Evolutionary conservation across 2,797 vertebrate genomes (phyloP), one percentile per base, ranked within the genome.

Genomic region (Poeciliopsis paucimaculata): DNA sequence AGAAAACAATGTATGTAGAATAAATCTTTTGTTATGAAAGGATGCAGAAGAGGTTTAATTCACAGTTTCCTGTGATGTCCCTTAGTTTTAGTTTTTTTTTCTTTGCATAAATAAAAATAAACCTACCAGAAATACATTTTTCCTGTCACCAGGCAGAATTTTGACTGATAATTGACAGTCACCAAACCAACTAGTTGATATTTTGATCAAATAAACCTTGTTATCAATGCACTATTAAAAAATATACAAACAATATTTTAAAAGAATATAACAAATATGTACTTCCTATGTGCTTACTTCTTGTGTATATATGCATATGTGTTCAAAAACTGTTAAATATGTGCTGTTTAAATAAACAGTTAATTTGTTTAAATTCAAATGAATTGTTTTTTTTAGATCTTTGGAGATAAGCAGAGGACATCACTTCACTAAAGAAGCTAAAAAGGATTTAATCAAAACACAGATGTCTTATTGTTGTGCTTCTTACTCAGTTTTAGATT

Each of bases 401-500:
- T 74, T 53, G 47, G 81, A 84, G 76, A 79, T 77, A 39, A 78
- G 74, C 72, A 70, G 57, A 62, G 2, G 51, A 9, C 79, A 77
- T 76, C 88, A 86, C 39, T 84, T 28, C 57, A 75, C 13, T 60
- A 74, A 72, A 86, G 60, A 77, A 76, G 71, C 80, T 74, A 75
- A 77, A 31, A 79, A 83, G 76, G 45, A 66, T 75, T 73, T 77
- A 71, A 75, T 78, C 70, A 76, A 75, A 84, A 79, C 83, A 85
- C 77, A 79, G 79, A 77, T 81, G 76, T 62, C 84, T 80, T 84
- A 64, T 57, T 75, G 47, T 13, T 76, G 51, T 77, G 76, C 51
- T 74, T 73, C 55, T 79, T 75, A 55, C n/a, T 81, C 72, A 77
- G 31, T 39, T 49, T n/a, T 55, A 89, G 62, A 60, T 74, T 81